phyloP scores from a whole-genome alignment of 2,888 invertebrate species.

The Andrena praecox region DNA sequence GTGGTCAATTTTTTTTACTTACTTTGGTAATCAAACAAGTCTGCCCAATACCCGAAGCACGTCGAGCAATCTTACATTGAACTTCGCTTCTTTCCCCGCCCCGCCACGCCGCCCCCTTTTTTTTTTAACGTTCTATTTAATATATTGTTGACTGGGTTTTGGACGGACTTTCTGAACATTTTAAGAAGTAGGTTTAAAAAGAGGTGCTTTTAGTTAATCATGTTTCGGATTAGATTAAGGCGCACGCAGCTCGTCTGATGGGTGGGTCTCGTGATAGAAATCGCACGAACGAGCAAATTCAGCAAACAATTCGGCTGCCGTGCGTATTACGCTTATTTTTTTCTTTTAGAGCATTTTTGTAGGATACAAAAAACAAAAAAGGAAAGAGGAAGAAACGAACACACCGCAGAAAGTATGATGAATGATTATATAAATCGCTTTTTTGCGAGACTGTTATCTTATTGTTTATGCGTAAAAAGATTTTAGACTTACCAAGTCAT shows the following conservation, averaged over 20 bases:
- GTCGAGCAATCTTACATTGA: conserved; percentile 32
- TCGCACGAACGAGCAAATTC: conserved; percentile 50
- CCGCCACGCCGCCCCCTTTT: not conserved
- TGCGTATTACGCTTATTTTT: conserved; percentile 78
- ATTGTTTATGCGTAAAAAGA: conserved; percentile 59
- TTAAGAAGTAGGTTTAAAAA: conserved; percentile 69
- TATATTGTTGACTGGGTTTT: conserved; percentile 39
- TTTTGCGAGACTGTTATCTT: conserved; percentile 66
- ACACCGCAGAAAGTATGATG: conserved; percentile 43
- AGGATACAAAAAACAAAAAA: conserved; percentile 37
- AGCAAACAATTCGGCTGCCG: conserved; percentile 62
- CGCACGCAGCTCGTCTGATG: conserved; percentile 61
- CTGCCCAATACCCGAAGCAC: conserved; percentile 43
- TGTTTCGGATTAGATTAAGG: conserved; percentile 76
- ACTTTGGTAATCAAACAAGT: conserved; percentile 54
- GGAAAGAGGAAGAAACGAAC: not conserved
- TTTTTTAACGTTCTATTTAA: conserved; percentile 37
- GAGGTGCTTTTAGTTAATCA: conserved; percentile 81
- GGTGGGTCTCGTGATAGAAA: conserved; percentile 36
- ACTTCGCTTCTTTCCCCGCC: conserved; percentile 20
- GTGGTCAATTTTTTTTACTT: conserved; percentile 76
- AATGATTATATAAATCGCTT: conserved; percentile 61
- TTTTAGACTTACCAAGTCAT: conserved; percentile 45
- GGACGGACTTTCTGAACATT: conserved; percentile 51
- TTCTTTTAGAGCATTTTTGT: conserved; percentile 65